Conservation (phyloP, 2,113 vertebrate species). For the Zingel zingel region DNA sequence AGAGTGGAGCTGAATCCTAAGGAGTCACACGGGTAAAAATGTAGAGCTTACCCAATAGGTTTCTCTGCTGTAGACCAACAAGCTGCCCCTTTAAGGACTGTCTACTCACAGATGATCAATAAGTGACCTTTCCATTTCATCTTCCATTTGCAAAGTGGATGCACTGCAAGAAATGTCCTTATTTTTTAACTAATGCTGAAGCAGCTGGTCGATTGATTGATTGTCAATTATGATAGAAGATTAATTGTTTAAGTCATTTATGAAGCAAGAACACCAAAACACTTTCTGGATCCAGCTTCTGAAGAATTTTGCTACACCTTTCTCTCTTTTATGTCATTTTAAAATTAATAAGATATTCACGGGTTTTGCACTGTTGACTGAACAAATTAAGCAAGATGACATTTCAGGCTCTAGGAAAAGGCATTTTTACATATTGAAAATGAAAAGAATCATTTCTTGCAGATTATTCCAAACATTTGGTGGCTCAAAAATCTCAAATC, state of each 20-base stretch:
- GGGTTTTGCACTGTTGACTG: neutral
- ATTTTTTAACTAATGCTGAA: no score
- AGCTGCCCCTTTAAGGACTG: neutral
- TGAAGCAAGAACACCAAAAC: neutral
- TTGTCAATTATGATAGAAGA: neutral
- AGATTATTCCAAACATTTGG: neutral
- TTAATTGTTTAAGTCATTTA: neutral
- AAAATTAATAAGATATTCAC: neutral
- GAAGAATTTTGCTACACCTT: neutral
- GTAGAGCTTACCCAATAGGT: neutral
- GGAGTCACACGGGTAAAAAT: neutral
- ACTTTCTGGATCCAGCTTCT: neutral
- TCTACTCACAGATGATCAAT: conserved; percentile 21
- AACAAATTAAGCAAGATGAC: neutral
- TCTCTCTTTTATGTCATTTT: neutral
- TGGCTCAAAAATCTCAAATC: neutral
- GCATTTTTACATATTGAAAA: conserved; percentile 1
- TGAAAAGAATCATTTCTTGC: neutral
- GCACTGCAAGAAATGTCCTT: neutral
- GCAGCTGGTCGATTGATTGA: neutral
- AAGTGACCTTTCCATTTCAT: conserved; percentile 1
- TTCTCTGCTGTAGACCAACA: conserved; percentile 3
- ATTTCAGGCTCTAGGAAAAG: neutral
- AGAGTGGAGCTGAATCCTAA: conserved; percentile 23
- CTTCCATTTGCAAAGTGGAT: neutral